A percentile compares a stretch with the other conserved stretches of the same genome.
These are phyloP conservation scores for Microcebus ravelobensis DNA, from an alignment of 2,113 vertebrate species.

Conservation along the genomic window DNA sequence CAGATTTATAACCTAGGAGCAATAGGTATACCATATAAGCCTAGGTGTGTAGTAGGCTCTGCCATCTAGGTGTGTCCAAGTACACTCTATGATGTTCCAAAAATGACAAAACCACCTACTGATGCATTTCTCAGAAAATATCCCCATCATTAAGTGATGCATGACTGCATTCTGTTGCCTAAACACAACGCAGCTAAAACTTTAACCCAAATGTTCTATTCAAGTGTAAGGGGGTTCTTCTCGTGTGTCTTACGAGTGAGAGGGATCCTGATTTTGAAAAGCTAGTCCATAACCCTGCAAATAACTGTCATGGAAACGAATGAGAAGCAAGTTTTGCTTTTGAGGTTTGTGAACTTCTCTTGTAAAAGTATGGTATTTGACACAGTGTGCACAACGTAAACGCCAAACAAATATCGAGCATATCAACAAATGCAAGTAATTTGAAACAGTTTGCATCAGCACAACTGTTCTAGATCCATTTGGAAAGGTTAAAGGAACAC, in stretches of 20 bases:
- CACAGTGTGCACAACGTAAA: not conserved
- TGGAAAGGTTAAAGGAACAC: not conserved
- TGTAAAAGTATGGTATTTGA: not conserved
- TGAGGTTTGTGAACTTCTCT: not conserved
- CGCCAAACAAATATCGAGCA: not conserved
- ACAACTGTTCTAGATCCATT: not conserved
- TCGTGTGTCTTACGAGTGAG: not conserved
- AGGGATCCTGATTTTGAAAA: slow-evolving; percentile 10
- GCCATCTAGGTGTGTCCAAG: no score
- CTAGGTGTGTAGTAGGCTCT: not conserved
- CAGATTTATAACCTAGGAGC: not conserved
- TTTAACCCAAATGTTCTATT: not conserved
- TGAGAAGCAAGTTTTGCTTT: not conserved
- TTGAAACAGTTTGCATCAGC: not conserved
- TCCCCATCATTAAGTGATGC: not conserved
- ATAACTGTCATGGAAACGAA: not conserved
- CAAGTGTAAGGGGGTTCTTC: not conserved
- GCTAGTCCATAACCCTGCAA: not conserved
- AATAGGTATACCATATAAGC: not conserved
- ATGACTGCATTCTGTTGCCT: not conserved
- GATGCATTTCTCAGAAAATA: not conserved
- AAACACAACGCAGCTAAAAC: not conserved
- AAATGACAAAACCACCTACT: not conserved
- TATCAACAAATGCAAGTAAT: not conserved
- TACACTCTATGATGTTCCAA: not conserved